Conservation (phyloP, 2,888 invertebrate genomes). For the Asteroscopus sphinx region DNA sequence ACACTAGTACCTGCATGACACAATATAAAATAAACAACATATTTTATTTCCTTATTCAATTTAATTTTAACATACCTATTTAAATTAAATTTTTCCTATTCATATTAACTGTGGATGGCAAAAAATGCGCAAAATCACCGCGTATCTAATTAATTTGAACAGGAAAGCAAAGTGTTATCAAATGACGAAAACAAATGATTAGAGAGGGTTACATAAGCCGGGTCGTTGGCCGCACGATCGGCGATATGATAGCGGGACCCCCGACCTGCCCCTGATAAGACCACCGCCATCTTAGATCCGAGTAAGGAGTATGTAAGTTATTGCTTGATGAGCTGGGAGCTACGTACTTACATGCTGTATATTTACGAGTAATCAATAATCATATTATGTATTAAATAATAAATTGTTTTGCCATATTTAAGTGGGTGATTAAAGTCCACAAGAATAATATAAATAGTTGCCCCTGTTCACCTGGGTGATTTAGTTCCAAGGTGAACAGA, state of each 20-base stretch:
- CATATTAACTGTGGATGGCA: neutral
- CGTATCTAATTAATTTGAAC: conserved; percentile 2
- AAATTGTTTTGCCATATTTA: too few species aligned
- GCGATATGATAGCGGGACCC: conserved; percentile 58
- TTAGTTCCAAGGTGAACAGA: too few species aligned
- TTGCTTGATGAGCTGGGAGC: neutral
- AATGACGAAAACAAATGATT: conserved; percentile 38
- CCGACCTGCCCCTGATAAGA: conserved; percentile 62
- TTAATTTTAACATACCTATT: neutral
- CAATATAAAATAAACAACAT: neutral
- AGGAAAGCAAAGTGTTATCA: conserved; percentile 34
- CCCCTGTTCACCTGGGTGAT: too few species aligned
- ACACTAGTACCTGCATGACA: too few species aligned
- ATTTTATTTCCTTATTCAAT: neutral
- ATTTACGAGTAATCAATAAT: too few species aligned
- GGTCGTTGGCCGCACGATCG: conserved; percentile 71
- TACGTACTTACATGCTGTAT: neutral
- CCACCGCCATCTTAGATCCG: conserved; percentile 69
- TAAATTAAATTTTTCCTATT: neutral
- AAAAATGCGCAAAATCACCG: neutral
- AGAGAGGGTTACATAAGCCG: conserved; percentile 63
- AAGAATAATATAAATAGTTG: too few species aligned
- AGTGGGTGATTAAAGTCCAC: too few species aligned
- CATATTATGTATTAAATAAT: neutral
- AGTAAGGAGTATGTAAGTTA: conserved; percentile 41